Evolutionary conservation across 2,888 invertebrate genomes (phyloP), one percentile per base, ranked within the genome.

Genomic region (Argyresthia albistria): DNA sequence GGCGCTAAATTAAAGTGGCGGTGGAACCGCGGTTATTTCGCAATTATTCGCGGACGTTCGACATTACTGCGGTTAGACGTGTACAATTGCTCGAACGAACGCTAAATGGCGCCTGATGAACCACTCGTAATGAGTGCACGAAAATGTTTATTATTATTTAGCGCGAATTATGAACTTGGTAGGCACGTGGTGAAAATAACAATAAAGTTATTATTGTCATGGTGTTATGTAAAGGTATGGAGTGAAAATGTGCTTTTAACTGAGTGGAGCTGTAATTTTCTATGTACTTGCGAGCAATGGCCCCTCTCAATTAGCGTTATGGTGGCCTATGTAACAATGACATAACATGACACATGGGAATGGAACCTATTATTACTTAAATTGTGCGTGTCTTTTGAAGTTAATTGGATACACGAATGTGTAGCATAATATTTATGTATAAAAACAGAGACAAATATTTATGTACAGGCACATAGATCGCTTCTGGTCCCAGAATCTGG

Each of bases 141-240:
- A 76, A 83, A 82, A 80, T 82, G 83, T 86, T 83, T 80, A 83
- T 82, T 86, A 75, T 84, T 76, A 82, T 84, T 79, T 76, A 69
- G 76, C 71, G 65, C 63, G 68, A 73, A 72, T 75, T 74, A 77
- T 78, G 73, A 69, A 76, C 68, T 73, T 10, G 14, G 70, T 73
- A n/a, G 14, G 69, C 73, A 80, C 83, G 81, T 82, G 81, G 83
- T 76, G 67, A 61, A 58, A 64, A 62, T 70, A 64, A 76, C 75
- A 78, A 79, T 80, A 67, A 73, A 78, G 78, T 74, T 79, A 80
- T 67, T 67, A 69, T 68, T 68, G 63, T 63, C 61, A 73, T 71
- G 65, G 67, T 67, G 62, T 57, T 56, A 58, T 63, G 66, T 6
- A 25, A 6, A 25, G 25, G 25, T 25, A 6, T 25, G 6, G 25